phyloP scores from a whole-genome alignment of 53 echinoderm and acorn worm genomes.

The Patiria pectinifera region DNA sequence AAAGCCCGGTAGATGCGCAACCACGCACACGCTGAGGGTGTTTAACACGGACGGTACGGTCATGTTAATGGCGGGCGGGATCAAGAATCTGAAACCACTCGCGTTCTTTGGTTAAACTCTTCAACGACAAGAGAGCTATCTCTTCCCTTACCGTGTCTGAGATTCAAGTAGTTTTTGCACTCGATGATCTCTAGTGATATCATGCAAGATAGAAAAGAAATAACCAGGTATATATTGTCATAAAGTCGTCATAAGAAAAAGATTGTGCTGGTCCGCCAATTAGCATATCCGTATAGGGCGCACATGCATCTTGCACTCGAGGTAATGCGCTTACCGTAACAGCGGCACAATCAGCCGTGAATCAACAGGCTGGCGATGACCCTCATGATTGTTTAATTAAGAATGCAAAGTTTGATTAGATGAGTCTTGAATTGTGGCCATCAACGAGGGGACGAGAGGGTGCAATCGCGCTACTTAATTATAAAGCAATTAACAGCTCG shows the following conservation, averaged over 20 bases:
- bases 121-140: slow-evolving; percentile 32
- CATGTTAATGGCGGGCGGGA: slow-evolving; percentile 29
- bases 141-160: neutral
- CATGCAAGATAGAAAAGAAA: neutral
- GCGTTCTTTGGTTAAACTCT: slow-evolving; percentile 47
- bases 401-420: slow-evolving; percentile 45
- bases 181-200: slow-evolving; percentile 45
- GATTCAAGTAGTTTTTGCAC: slow-evolving; percentile 47
- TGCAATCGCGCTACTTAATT: slow-evolving; percentile 48
- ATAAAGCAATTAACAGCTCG: slow-evolving; percentile 50
- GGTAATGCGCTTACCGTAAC: slow-evolving; percentile 27
- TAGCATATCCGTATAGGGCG: neutral
- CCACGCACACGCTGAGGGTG: slow-evolving; percentile 50
- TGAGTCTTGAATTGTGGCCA: neutral
- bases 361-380: neutral
- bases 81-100: neutral
- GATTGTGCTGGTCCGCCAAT: neutral
- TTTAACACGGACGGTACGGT: no score
- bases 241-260: neutral
- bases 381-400: slow-evolving; percentile 46
- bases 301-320: neutral
- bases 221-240: neutral
- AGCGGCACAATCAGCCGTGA: neutral
- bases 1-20: slow-evolving; percentile 60
- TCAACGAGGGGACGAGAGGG: slow-evolving; percentile 15